Evolutionary conservation across 2,797 vertebrate genomes (phyloP).

Genomic region (Phyllotis vaccarum): DNA sequence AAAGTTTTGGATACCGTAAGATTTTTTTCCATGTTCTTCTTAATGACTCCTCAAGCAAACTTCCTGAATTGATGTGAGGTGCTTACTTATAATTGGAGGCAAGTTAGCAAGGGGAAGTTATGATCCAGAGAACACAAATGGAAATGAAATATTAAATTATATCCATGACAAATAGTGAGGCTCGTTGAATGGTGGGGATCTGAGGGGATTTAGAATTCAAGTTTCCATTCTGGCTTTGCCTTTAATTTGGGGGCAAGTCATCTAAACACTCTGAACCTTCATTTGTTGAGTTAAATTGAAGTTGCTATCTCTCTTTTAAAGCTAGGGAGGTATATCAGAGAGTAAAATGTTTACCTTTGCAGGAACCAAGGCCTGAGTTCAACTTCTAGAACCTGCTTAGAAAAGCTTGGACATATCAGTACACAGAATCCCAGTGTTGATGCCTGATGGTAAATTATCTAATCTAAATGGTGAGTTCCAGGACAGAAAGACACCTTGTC

Average conservation of each 20-base stretch:
- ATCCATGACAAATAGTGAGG: not conserved
- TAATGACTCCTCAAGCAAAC: slow-evolving; percentile 61
- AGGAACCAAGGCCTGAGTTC: not conserved
- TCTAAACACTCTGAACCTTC: not conserved
- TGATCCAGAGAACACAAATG: slow-evolving; percentile 2
- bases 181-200: not conserved
- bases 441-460: too few relatives aligned
- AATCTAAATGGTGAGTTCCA: not conserved
- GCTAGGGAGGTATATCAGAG: not conserved
- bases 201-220: not conserved
- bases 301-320: not conserved
- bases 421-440: not conserved
- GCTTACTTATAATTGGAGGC: slow-evolving; percentile 41
- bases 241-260: not conserved
- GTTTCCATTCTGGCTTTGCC: not conserved
- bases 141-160: slow-evolving; percentile 51
- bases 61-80: slow-evolving; percentile 30
- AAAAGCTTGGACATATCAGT: not conserved
- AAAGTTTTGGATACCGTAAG: slow-evolving; percentile 38
- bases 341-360: not conserved
- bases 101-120: slow-evolving; percentile 37
- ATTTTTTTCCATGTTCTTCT: slow-evolving; percentile 50
- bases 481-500: not conserved
- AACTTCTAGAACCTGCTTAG: not conserved
- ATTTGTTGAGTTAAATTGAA: slow-evolving; percentile 2